Evolutionary conservation across 2,888 invertebrate species (phyloP).

Genomic region (Hartigia nigra): DNA sequence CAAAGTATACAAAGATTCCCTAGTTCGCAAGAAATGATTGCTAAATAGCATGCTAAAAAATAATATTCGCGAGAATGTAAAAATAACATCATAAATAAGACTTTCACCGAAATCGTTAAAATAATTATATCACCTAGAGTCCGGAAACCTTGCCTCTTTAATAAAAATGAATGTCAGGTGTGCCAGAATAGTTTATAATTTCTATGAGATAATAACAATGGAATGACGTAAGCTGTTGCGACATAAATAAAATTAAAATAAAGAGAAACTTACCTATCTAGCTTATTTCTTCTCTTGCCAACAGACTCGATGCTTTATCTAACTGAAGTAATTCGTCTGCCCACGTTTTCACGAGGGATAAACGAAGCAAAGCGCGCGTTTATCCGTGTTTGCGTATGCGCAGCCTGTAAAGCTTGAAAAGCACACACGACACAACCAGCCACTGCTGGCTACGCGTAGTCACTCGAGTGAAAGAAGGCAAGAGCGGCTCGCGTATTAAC

Average conservation of each 20-base stretch:
- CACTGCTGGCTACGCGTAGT: not conserved
- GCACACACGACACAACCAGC: not conserved
- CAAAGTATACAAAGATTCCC: not conserved
- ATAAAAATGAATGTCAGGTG: not conserved
- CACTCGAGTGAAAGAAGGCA: not conserved
- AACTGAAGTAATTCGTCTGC: not conserved
- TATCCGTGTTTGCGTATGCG: slow-evolving; percentile 3
- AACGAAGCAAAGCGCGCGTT: not conserved
- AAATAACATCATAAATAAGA: not conserved
- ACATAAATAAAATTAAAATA: not conserved
- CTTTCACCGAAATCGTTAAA: not conserved
- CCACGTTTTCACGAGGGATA: not conserved
- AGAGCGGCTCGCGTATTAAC: not conserved
- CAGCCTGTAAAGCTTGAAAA: not conserved
- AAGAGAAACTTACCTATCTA: not conserved
- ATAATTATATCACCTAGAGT: not conserved
- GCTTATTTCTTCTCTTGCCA: not conserved
- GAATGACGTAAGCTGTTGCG: not conserved
- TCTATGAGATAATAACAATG: not conserved
- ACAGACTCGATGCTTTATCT: not conserved
- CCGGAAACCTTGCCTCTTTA: not conserved
- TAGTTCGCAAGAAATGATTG: not conserved
- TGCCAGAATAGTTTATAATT: not conserved
- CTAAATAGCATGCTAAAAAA: not conserved
- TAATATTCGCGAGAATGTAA: not conserved